These are phyloP conservation scores for Pteronotus mesoamericanus DNA, from an alignment of 2,797 vertebrate genomes.

Conservation along the genomic window DNA sequence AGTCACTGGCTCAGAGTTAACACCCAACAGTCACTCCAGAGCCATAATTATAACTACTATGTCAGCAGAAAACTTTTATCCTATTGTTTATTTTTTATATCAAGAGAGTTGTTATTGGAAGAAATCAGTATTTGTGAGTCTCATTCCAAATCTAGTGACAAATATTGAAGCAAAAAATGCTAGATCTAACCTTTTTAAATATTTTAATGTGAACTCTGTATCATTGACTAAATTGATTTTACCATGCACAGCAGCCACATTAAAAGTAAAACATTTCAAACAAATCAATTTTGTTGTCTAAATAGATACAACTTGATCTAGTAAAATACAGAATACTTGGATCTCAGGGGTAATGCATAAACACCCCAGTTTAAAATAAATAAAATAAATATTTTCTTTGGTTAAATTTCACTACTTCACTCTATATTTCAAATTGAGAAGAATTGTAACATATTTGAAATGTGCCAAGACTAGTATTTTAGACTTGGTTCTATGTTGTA, in stretches of 20 bases:
- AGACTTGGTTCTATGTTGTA: neutral
- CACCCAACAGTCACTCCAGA: neutral
- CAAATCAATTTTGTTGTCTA: neutral
- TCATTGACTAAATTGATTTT: neutral
- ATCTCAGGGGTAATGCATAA: neutral
- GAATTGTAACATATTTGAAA: neutral
- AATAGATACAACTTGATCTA: neutral
- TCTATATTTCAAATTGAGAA: neutral
- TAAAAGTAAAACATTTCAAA: conserved; percentile 18
- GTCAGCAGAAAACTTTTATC: neutral
- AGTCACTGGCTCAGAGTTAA: neutral
- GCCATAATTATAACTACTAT: neutral
- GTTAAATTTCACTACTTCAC: neutral
- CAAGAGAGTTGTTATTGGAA: neutral
- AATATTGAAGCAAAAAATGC: neutral
- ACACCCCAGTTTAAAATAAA: neutral
- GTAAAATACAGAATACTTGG: neutral
- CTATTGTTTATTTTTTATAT: neutral
- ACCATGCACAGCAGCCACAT: neutral
- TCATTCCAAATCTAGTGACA: conserved; percentile 8
- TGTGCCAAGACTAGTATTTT: neutral
- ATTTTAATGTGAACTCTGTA: neutral
- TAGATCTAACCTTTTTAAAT: neutral
- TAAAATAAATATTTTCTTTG: neutral
- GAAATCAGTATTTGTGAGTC: neutral